Evolutionary conservation across 1,140 invertebrate species (phyloP).

Genomic region (Frieseomelitta varia): DNA sequence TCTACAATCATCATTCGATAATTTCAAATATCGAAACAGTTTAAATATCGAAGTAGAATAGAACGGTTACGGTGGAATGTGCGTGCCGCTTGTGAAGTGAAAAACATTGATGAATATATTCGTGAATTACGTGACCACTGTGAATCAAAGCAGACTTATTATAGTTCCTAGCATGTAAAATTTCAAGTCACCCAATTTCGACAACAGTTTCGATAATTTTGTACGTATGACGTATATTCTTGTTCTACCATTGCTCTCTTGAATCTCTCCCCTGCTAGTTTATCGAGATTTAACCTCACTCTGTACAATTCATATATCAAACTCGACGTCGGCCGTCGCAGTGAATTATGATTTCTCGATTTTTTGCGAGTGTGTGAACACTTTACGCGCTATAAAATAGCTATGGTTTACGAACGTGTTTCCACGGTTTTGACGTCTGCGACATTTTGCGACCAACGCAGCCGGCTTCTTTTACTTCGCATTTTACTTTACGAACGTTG

Average conservation of each 20-base stretch:
- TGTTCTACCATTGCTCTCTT: too few relatives aligned
- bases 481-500: slow-evolving; percentile 35
- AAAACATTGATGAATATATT: background rate
- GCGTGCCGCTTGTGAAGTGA: background rate
- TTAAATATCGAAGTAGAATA: background rate
- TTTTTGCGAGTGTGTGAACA: slow-evolving; percentile 5
- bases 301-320: background rate
- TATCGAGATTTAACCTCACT: background rate
- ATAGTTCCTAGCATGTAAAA: background rate
- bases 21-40: background rate
- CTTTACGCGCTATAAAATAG: slow-evolving; percentile 30
- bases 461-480: slow-evolving; percentile 28
- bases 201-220: background rate
- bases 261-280: background rate
- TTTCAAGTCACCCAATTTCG: background rate
- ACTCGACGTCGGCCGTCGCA: slow-evolving; percentile 8
- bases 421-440: background rate
- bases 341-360: slow-evolving; percentile 37
- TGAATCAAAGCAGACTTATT: background rate
- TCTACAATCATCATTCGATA: slow-evolving; percentile 5
- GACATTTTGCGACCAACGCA: slow-evolving; percentile 47
- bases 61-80: background rate
- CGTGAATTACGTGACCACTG: background rate
- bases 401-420: slow-evolving; percentile 35
- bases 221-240: background rate